A percentile compares a stretch with the other conserved stretches of the same genome.
Evolutionary conservation across 2,797 vertebrate species (phyloP).

Genomic region (Threskiornis aethiopicus): DNA sequence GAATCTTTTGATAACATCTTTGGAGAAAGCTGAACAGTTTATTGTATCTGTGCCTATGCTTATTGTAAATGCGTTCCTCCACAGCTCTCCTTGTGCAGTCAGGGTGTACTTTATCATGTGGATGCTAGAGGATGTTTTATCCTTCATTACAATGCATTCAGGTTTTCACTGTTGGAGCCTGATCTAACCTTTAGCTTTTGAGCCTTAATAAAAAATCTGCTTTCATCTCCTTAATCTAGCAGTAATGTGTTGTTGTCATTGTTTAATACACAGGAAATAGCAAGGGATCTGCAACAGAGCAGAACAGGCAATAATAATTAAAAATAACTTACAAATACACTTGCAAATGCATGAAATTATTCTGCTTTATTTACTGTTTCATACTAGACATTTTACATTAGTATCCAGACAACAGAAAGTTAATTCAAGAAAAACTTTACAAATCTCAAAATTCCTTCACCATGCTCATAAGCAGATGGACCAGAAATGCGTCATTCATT

Average conservation of each 20-base stretch:
- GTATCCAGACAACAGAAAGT: constrained; percentile 44
- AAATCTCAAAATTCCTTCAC: not conserved
- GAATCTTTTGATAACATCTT: not conserved
- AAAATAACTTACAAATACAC: not conserved
- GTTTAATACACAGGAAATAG: constrained; percentile 1
- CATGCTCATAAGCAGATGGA: not conserved
- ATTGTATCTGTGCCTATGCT: not conserved
- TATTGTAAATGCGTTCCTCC: not conserved
- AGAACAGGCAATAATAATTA: constrained; percentile 32
- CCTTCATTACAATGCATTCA: not conserved
- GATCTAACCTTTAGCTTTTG: not conserved
- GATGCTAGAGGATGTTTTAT: not conserved
- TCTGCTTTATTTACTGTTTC: not conserved
- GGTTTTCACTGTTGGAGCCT: not conserved
- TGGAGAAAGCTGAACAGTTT: not conserved
- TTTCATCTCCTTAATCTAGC: not conserved
- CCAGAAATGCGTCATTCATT: not conserved
- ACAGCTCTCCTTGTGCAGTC: not conserved
- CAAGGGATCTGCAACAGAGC: not conserved
- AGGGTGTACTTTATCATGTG: not conserved
- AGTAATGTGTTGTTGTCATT: not conserved
- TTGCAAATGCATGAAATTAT: not conserved
- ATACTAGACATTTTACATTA: not conserved
- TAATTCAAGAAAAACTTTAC: constrained; percentile 11
- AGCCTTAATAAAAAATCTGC: not conserved